phyloP scores from a whole-genome alignment of 2,797 vertebrate species.

The Pangasius sanitwongsei region DNA sequence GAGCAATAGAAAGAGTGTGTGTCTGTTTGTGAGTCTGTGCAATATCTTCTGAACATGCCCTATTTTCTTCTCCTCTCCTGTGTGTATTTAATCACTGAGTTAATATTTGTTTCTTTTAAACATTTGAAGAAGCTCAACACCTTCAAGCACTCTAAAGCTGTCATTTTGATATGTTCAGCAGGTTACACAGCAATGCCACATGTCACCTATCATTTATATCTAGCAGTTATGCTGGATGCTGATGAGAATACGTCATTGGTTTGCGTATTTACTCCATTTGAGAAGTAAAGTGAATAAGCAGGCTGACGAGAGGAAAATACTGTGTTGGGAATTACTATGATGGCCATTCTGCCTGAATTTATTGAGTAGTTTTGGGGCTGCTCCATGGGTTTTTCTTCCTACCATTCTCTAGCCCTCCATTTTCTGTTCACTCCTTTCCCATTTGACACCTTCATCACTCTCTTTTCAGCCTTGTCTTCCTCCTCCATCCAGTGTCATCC shows the following conservation, averaged over 20 bases:
- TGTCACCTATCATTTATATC: not conserved
- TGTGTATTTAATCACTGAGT: constrained; percentile 13
- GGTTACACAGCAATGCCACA: not conserved
- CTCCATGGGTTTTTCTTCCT: not conserved
- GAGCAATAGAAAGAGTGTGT: not conserved
- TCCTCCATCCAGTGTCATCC: not conserved
- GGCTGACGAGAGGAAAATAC: not conserved
- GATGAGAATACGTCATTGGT: not conserved
- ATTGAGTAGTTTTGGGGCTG: not conserved
- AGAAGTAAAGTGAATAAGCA: constrained; percentile 9
- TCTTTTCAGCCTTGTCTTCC: not conserved
- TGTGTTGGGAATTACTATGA: not conserved
- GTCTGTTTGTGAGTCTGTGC: constrained; percentile 6
- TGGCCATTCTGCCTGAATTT: not conserved
- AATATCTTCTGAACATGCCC: constrained; percentile 24
- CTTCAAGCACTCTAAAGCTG: not conserved
- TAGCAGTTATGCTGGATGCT: not conserved
- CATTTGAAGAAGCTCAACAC: not conserved
- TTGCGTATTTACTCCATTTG: not conserved
- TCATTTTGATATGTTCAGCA: not conserved
- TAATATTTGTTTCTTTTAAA: constrained; percentile 15
- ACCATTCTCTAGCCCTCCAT: constrained; percentile 5
- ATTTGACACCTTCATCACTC: not conserved
- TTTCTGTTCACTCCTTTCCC: constrained; percentile 20
- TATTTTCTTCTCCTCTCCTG: constrained; percentile 21